phyloP scores from a whole-genome alignment of 2,888 invertebrate species.

The Drosophila fulvimacula region DNA sequence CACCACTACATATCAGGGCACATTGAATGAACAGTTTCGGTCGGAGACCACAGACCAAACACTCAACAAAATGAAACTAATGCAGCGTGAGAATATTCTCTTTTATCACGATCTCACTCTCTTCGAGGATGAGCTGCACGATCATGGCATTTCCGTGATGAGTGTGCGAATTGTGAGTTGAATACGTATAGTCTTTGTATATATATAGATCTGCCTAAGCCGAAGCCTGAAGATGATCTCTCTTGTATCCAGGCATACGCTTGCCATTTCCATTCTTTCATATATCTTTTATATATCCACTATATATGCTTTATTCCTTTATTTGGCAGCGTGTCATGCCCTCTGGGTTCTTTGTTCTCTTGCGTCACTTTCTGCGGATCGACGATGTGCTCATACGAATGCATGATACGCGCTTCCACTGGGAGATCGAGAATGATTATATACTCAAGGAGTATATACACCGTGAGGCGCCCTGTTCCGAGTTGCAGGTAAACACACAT shows the following conservation, averaged over 20 bases:
- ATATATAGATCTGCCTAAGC: too few species aligned
- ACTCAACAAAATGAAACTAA: conserved; percentile 95
- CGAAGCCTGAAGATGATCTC: too few species aligned
- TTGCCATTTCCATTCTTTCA: too few species aligned
- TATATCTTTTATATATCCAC: background rate
- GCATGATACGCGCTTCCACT: conserved; percentile 94
- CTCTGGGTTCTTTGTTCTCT: conserved; percentile 94
- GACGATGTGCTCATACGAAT: conserved; percentile 95
- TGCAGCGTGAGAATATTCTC: conserved; percentile 94
- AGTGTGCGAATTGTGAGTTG: conserved; percentile 96
- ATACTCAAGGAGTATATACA: conserved; percentile 93
- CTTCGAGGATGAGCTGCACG: conserved; percentile 99
- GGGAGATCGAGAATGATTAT: conserved; percentile 90
- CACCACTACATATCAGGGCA: conserved; percentile 95
- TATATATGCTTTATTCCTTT: background rate
- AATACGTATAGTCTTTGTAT: background rate
- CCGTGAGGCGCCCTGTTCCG: conserved; percentile 90
- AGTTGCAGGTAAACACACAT: conserved; percentile 86
- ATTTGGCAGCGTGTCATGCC: conserved; percentile 96
- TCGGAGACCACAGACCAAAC: conserved; percentile 89
- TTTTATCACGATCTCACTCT: conserved; percentile 97
- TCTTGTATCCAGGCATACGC: too few species aligned
- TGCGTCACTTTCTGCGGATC: conserved; percentile 96
- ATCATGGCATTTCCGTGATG: conserved; percentile 96
- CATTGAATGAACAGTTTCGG: conserved; percentile 87